Evolutionary conservation across 2,113 vertebrate species (phyloP), one percentile per base, ranked within the genome.

Genomic region (Sebastes schlegelii): DNA sequence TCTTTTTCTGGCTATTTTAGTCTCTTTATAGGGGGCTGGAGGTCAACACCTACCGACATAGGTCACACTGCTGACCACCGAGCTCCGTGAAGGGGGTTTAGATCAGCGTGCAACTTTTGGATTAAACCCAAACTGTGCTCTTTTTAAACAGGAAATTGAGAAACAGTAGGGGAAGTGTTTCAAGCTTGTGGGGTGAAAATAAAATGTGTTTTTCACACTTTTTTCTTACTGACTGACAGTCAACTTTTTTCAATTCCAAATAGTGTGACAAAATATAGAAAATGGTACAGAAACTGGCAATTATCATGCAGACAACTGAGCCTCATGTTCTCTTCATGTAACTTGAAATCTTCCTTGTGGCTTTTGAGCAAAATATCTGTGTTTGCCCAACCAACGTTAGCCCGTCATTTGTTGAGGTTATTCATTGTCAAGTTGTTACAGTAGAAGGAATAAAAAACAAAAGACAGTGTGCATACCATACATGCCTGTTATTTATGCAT

Each of bases 121-220:
- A 42, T 51, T 26, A 48, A 77, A 67, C 17, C 54, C 73, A 87
- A 66, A 76, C 43, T 13, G 43, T 17, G 80, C 21, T 66, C 74
- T 82, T 79, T 83, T 80, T 72, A 40, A 60, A 69, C 55, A 21
- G 11, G 14, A 21, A 76, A 60, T 52, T 17, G 12, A 77, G 42
- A 72, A 77, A 73, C 61, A 61, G 57, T 42, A 19, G 52, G 58
- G 7, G 62, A 58, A 72, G 49, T 76, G 61, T 63, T 57, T 73
- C 11, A 12, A 42, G 64, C 64, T 16, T 16, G 12, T 62, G 46
- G 7, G 52, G 76, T 62, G 76, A 67, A 71, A 83, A 76, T 67
- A 55, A 75, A 77, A 86, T 72, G 79, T 71, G 80, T 34, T 34
- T 34, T 34, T 34, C 34, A 34, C 34, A 34, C 34, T 34, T 34